Evolutionary conservation across 2,797 vertebrate species (phyloP).

Genomic region (Podarcis lilfordi): DNA sequence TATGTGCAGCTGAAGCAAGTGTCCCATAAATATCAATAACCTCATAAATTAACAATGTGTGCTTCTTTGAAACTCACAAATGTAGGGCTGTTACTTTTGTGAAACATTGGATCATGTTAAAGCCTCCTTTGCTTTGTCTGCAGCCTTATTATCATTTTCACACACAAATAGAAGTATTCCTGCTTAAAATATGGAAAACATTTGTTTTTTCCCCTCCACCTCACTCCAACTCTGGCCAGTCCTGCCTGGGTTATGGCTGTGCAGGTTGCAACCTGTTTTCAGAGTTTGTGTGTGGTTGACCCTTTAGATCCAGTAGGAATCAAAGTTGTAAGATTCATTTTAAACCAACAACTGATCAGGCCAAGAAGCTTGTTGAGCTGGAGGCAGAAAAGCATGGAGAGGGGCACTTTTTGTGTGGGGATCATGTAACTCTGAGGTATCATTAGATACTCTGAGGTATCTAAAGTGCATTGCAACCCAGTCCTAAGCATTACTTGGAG

Average conservation of each 20-base stretch:
- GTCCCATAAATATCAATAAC: conserved; percentile 14
- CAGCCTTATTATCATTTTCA: background rate
- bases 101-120: background rate
- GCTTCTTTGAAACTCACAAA: background rate
- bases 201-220: background rate
- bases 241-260: background rate
- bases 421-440: background rate
- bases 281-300: background rate
- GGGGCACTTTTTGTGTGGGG: background rate
- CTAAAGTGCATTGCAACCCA: background rate
- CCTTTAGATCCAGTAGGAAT: background rate
- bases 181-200: background rate
- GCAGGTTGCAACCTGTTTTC: background rate
- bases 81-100: background rate
- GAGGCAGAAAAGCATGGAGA: background rate
- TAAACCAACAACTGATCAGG: background rate
- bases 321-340: background rate
- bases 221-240: background rate
- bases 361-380: background rate
- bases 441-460: background rate
- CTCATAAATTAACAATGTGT: background rate
- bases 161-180: background rate
- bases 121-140: background rate
- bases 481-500: background rate
- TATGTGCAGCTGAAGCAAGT: background rate